phyloP scores from a whole-genome alignment of 2,888 invertebrate species.

The Chironomus tentans region DNA sequence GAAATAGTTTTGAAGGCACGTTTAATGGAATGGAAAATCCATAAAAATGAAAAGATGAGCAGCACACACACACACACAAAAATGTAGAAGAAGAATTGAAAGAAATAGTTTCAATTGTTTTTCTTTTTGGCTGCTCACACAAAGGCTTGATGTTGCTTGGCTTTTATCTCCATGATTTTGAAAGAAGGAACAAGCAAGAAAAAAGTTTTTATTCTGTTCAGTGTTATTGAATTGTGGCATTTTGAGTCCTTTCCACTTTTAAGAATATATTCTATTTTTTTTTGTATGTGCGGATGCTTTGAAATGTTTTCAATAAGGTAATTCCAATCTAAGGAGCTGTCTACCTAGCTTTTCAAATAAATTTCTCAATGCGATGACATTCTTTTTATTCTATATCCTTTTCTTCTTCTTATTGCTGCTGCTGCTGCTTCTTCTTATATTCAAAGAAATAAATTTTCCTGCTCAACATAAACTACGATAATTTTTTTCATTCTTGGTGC shows the following conservation, averaged over 20 bases:
- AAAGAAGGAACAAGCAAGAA: not conserved
- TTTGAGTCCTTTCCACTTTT: not conserved
- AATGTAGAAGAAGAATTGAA: not conserved
- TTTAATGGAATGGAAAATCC: conserved; percentile 26
- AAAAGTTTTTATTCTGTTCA: not conserved
- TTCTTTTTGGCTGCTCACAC: conserved; percentile 5
- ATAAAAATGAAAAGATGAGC: not conserved
- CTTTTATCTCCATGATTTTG: not conserved
- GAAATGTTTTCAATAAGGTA: too few species aligned
- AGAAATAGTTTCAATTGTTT: conserved; percentile 26
- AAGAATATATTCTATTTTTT: not conserved
- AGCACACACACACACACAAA: too few species aligned
- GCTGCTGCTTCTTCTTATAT: too few species aligned
- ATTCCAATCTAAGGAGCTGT: too few species aligned
- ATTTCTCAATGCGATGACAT: not conserved
- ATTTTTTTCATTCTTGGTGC: too few species aligned
- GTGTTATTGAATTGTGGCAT: not conserved
- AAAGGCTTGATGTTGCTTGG: not conserved
- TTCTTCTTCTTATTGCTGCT: too few species aligned
- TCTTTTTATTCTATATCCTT: not conserved
- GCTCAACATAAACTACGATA: too few species aligned
- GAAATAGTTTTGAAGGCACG: conserved; percentile 25
- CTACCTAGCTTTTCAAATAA: not conserved
- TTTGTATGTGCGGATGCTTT: not conserved
- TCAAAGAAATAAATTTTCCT: too few species aligned